Conservation (phyloP, 2,797 vertebrate species). For the Salarias fasciatus region DNA sequence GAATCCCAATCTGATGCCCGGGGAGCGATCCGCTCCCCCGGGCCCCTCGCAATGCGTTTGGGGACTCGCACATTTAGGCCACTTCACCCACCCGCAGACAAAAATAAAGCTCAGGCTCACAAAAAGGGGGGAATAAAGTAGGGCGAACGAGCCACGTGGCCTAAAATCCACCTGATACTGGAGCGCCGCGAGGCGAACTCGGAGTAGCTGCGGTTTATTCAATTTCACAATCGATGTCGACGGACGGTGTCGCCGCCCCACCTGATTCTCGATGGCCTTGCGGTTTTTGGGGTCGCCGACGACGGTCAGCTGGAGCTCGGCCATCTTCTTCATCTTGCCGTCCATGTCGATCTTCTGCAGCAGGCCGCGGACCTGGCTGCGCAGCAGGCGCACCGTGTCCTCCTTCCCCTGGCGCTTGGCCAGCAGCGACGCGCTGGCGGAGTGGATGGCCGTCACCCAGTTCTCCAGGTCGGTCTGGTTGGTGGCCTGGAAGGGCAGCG, state of each 20-base stretch:
- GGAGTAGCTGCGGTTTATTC: too few relatives aligned
- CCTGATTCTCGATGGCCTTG: constrained; percentile 97
- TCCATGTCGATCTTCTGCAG: constrained; percentile 97
- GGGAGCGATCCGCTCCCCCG: constrained; percentile 63
- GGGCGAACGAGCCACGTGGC: constrained; percentile 49
- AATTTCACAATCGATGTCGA: too few relatives aligned
- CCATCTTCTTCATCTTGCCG: constrained; percentile 98
- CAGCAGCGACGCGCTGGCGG: constrained; percentile 93
- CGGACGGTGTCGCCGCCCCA: constrained; percentile 48
- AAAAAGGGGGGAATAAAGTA: constrained; percentile 52
- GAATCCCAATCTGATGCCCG: constrained; percentile 71
- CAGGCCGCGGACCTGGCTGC: constrained; percentile 87
- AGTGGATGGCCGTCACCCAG: constrained; percentile 96
- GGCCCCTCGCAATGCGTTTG: constrained; percentile 51
- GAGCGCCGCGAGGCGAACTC: not conserved
- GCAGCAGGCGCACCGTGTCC: constrained; percentile 90
- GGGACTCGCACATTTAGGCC: constrained; percentile 73
- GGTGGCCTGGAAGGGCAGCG: constrained; percentile 82
- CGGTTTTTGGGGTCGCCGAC: constrained; percentile 92
- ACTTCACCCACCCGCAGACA: constrained; percentile 66
- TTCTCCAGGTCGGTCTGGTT: constrained; percentile 96
- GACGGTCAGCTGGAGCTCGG: constrained; percentile 90
- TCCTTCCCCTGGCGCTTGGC: constrained; percentile 95
- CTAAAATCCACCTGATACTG: constrained; percentile 9
- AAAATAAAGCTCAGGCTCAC: constrained; percentile 52